Percentiles rank a stretch among this genome's conserved stretches.
Evolutionary conservation across 2,797 vertebrate genomes (phyloP).

Genomic region (Eulemur rubriventer): DNA sequence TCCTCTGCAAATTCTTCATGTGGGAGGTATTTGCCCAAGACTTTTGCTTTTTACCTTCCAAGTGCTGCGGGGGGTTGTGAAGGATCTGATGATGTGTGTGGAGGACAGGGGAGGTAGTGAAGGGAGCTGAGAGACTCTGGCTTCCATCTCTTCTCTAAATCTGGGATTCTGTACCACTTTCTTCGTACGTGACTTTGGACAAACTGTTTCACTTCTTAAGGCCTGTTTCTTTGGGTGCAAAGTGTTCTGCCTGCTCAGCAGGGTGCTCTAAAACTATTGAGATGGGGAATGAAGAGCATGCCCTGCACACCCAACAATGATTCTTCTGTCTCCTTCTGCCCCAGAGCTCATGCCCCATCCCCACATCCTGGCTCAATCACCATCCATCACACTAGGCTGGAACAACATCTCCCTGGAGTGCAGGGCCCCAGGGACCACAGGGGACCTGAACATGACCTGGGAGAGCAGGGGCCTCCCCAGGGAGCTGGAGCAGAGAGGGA

Average conservation of each 20-base stretch:
- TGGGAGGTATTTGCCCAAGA: background rate
- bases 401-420: background rate
- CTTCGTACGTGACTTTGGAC: background rate
- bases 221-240: background rate
- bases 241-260: background rate
- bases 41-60: background rate
- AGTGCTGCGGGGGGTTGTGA: background rate
- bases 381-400: background rate
- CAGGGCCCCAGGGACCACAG: background rate
- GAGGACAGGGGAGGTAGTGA: background rate
- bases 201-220: background rate
- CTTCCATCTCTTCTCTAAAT: background rate
- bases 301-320: background rate
- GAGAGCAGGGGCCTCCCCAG: background rate
- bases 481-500: too few relatives aligned
- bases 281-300: background rate
- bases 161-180: background rate
- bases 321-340: background rate
- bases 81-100: background rate
- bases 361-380: rapidly evolving
- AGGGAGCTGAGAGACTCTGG: background rate
- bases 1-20: background rate
- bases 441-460: background rate
- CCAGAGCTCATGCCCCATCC: background rate
- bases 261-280: background rate